These are phyloP conservation scores for Nomada ferruginata DNA, from an alignment of 2,888 invertebrate species.

Conservation along the genomic window DNA sequence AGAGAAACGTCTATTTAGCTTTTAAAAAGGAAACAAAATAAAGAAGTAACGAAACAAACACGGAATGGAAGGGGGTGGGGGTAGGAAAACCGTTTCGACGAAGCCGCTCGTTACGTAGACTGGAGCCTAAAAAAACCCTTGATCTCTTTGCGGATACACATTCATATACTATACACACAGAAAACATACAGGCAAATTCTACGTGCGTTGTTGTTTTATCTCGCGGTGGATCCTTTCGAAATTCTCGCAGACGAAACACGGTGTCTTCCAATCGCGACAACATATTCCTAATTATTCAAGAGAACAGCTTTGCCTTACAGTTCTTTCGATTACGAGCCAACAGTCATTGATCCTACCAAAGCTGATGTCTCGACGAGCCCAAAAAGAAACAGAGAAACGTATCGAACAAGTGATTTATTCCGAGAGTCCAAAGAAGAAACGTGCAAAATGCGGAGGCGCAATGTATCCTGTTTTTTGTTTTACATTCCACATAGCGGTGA, in stretches of 20 bases:
- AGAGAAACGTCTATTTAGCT: constrained; percentile 56
- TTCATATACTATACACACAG: constrained; percentile 13
- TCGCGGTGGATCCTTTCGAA: constrained; percentile 47
- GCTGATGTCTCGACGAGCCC: constrained; percentile 20
- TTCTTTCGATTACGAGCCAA: constrained; percentile 12
- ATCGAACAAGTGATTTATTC: constrained; percentile 19
- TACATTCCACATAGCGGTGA: constrained; percentile 69
- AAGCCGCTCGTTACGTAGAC: constrained; percentile 50
- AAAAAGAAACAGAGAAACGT: not conserved
- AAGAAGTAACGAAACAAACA: constrained; percentile 15
- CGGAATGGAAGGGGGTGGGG: constrained; percentile 2
- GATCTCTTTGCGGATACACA: constrained; percentile 49
- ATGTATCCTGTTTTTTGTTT: constrained; percentile 63
- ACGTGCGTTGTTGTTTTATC: constrained; percentile 24
- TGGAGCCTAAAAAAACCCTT: constrained; percentile 57
- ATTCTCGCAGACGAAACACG: constrained; percentile 51
- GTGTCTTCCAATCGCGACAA: constrained; percentile 56
- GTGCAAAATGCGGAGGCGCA: constrained; percentile 45
- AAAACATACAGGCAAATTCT: constrained; percentile 5
- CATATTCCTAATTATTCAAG: constrained; percentile 6
- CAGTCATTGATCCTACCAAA: constrained; percentile 29
- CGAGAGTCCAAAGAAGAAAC: constrained; percentile 31
- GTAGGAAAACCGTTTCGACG: constrained; percentile 43
- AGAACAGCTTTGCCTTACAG: constrained; percentile 37
- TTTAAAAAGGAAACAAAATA: constrained; percentile 24